These are phyloP conservation scores for Charaxes varanes DNA, from an alignment of 1,140 invertebrate genomes.

Conservation along the genomic window DNA sequence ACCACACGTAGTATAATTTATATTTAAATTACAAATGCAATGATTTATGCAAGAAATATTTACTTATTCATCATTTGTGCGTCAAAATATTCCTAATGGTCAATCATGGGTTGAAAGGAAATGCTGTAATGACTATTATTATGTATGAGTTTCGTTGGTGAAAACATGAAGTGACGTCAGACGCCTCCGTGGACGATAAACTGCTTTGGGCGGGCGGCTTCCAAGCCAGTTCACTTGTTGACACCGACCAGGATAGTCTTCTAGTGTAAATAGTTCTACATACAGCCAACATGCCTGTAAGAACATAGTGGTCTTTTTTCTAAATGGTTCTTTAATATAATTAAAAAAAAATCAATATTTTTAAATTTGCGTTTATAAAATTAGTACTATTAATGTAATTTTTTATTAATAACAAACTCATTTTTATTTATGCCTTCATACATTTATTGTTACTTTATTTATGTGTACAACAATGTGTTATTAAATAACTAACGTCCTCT, in stretches of 20 bases:
- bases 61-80: background rate
- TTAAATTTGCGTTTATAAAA: too few relatives aligned
- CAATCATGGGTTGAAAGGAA: conserved; percentile 17
- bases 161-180: conserved; percentile 33
- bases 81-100: background rate
- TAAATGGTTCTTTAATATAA: background rate
- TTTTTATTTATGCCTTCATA: too few relatives aligned
- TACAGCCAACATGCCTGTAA: conserved; percentile 53
- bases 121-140: conserved; percentile 34
- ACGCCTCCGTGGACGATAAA: conserved; percentile 38
- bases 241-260: conserved; percentile 44
- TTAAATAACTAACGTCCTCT: background rate
- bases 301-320: conserved; percentile 15
- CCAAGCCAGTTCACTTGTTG: conserved; percentile 41
- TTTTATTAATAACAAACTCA: too few relatives aligned
- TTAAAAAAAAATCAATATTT: too few relatives aligned
- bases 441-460: background rate
- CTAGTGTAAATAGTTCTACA: conserved; percentile 33
- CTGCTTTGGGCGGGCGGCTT: conserved; percentile 46
- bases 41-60: background rate
- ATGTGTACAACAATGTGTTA: background rate
- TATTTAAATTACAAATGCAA: background rate
- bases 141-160: conserved; percentile 26
- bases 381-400: background rate
- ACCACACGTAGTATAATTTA: too few relatives aligned